Base-by-base conservation (phyloP, 1,140 invertebrate genomes). In the Notospermus geniculatus region DNA sequence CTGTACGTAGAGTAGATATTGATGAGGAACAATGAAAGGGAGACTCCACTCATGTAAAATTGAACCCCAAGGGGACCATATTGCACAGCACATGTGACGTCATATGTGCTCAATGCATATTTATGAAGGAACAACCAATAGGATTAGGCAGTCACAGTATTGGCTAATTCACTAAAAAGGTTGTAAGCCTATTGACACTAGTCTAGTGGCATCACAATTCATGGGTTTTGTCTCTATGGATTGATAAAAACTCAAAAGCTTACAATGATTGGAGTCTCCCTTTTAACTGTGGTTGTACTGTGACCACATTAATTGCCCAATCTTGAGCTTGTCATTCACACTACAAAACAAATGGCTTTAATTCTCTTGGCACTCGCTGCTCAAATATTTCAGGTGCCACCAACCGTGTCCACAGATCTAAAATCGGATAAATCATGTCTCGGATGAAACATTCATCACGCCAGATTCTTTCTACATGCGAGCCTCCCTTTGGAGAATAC, bases 371-470 rank as follows among this genome's bases (percentile, higher is more conserved):
- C 5, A 50, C 46, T 50, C 46, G 9, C 46, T 7, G 4, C 25
- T 50, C 46, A 50, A 50, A 50, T 50, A 50, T 50, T n/a, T 50
- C 46, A 7, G 46, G 46, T 4, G 46, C 46, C n/a, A 50, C 25
- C 9, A 50, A 9, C 9, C n/a, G 19, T 4, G 4, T 5, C 46
- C 46, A 50, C 4, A 50, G 25, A 9, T 50, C 25, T 5, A 50
- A 5, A 50, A 23, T n/a, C 4, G n/a, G n/a, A 9, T n/a, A 9
- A 9, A 50, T 50, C 19, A 50, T 50, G 25, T 5, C 5, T 23
- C n/a, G n/a, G 4, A 50, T 50, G 9, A 50, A 50, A 9, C 25
- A 5, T 5, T 23, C 4, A n/a, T 50, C 46, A 4, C 19, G 5
- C n/a, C 25, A 7, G 4, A 50, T 50, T 27, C 25, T 50, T n/a